Evolutionary conservation across 2,888 invertebrate species (phyloP).

Genomic region (Lathronympha strigana): DNA sequence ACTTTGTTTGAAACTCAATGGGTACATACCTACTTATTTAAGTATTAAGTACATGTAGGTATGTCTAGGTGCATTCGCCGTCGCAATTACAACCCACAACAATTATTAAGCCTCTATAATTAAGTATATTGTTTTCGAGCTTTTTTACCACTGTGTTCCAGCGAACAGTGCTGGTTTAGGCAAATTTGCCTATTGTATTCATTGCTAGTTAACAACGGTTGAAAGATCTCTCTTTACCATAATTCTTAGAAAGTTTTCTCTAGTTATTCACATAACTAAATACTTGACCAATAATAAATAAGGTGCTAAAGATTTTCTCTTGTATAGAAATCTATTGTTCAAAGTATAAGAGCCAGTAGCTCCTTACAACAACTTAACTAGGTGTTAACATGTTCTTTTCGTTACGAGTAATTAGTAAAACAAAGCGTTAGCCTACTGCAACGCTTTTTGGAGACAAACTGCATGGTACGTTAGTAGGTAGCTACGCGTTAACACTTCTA

Average conservation of each 20-base stretch:
- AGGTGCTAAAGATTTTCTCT: slow-evolving; percentile 5
- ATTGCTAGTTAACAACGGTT: slow-evolving; percentile 1
- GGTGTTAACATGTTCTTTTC: background rate
- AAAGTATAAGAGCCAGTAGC: background rate
- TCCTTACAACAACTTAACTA: background rate
- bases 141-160: background rate
- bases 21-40: background rate
- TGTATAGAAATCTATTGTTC: background rate
- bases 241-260: slow-evolving; percentile 18
- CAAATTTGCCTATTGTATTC: slow-evolving; percentile 13
- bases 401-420: slow-evolving; percentile 2
- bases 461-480: background rate
- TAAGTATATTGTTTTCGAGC: background rate
- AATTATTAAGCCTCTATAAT: background rate
- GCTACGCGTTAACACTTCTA: background rate
- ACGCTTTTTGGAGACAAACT: background rate
- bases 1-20: background rate
- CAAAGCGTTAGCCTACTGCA: background rate
- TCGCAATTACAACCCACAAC: background rate
- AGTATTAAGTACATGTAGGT: background rate
- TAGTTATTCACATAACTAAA: background rate
- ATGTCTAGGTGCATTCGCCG: background rate
- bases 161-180: background rate
- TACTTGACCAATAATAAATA: slow-evolving; percentile 6
- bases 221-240: slow-evolving; percentile 23